Conservation (phyloP, 2,113 vertebrate species). For the Dromaius novaehollandiae region DNA sequence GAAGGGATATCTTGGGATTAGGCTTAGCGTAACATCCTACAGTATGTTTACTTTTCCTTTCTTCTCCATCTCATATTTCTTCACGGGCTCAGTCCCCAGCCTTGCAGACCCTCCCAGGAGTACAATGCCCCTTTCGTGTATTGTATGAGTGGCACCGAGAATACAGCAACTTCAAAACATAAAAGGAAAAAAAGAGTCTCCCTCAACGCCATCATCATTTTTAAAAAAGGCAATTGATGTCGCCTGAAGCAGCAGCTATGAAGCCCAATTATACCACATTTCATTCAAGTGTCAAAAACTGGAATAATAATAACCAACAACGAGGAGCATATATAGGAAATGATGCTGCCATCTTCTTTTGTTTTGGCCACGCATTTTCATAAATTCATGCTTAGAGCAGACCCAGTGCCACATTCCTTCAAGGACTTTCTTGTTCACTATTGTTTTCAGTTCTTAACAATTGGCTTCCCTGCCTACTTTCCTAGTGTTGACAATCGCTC, state of each 20-base stretch:
- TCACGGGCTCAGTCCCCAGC: slow-evolving; percentile 42
- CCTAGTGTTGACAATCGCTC: slow-evolving; percentile 65
- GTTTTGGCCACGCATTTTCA: slow-evolving; percentile 64
- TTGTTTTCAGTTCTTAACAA: slow-evolving; percentile 58
- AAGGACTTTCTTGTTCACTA: slow-evolving; percentile 63
- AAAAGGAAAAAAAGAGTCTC: slow-evolving; percentile 67
- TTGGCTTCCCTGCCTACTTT: slow-evolving; percentile 49
- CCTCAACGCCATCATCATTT: slow-evolving; percentile 71
- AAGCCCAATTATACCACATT: slow-evolving; percentile 75
- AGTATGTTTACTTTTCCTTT: slow-evolving; percentile 31
- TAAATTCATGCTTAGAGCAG: slow-evolving; percentile 64
- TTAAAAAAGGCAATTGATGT: slow-evolving; percentile 76
- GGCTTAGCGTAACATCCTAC: not conserved
- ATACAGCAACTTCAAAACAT: slow-evolving; percentile 64
- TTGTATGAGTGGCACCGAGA: slow-evolving; percentile 45
- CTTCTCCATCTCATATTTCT: slow-evolving; percentile 51
- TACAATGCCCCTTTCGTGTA: slow-evolving; percentile 56
- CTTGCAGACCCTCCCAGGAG: slow-evolving; percentile 50
- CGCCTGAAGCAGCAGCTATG: slow-evolving; percentile 63
- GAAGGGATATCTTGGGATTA: slow-evolving; percentile 28
- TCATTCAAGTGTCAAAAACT: slow-evolving; percentile 77
- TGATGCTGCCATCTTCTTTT: slow-evolving; percentile 68
- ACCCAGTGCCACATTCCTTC: slow-evolving; percentile 64
- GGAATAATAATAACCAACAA: slow-evolving; percentile 71
- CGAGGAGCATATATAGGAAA: slow-evolving; percentile 43